These are phyloP conservation scores for Pseudomyrmex dendroicus DNA, from an alignment of 1,140 invertebrate genomes.

Conservation along the genomic window DNA sequence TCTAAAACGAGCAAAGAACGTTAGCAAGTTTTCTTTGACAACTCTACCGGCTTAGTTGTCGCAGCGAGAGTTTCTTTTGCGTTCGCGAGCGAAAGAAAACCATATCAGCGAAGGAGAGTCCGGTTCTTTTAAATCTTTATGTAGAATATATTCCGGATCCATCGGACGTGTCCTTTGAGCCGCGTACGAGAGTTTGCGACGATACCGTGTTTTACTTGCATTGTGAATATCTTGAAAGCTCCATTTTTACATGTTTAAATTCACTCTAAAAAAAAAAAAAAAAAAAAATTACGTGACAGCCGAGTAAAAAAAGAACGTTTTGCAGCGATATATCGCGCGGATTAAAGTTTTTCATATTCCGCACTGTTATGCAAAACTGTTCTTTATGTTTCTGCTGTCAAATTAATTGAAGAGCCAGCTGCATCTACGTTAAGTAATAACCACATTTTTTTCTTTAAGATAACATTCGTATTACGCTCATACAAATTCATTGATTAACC, in stretches of 20 bases:
- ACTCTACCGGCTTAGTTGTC: slow-evolving; percentile 6
- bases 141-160: background rate
- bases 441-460: slow-evolving; percentile 13
- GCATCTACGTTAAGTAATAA: slow-evolving; percentile 6
- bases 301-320: slow-evolving; percentile 30
- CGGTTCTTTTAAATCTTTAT: slow-evolving; percentile 10
- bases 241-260: slow-evolving; percentile 25
- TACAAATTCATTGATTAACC: background rate
- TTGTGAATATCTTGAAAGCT: slow-evolving; percentile 13
- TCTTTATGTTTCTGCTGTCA: slow-evolving; percentile 38
- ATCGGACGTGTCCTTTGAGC: background rate
- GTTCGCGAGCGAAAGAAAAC: background rate
- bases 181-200: background rate
- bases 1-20: background rate
- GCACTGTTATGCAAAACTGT: slow-evolving; percentile 41
- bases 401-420: slow-evolving; percentile 22
- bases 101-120: background rate
- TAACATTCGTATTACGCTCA: background rate
- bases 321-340: slow-evolving; percentile 27
- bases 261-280: slow-evolving; percentile 39
- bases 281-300: slow-evolving; percentile 1
- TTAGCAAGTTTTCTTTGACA: slow-evolving; percentile 24
- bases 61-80: background rate
- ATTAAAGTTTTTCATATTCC: slow-evolving; percentile 42
- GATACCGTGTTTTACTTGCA: slow-evolving; percentile 2